A percentile compares a stretch with the other conserved stretches of the same genome.
Conservation (phyloP, 2,113 vertebrate species). For the Entomyzon cyanotis region DNA sequence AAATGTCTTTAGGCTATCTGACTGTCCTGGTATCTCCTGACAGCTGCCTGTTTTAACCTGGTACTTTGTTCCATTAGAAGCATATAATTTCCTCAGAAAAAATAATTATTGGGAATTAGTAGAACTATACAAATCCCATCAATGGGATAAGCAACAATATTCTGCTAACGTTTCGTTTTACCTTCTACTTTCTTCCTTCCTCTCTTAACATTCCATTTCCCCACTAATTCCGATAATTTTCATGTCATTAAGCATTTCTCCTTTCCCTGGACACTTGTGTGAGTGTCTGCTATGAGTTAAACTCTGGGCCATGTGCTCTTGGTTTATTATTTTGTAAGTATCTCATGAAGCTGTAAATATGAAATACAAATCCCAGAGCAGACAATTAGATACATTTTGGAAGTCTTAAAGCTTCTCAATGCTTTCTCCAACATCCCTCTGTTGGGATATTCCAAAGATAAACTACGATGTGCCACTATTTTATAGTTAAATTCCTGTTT, state of each 20-base stretch:
- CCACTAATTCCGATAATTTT: neutral
- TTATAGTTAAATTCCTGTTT: neutral
- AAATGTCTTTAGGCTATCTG: neutral
- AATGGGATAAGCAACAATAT: neutral
- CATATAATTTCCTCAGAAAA: neutral
- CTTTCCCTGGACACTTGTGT: neutral
- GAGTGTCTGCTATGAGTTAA: neutral
- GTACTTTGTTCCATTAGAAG: neutral
- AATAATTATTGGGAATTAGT: neutral
- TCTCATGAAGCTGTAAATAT: neutral
- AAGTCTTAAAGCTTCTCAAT: neutral
- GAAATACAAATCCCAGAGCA: neutral
- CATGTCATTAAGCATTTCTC: neutral
- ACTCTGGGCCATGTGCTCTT: neutral
- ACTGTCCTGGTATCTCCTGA: neutral
- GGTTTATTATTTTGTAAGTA: neutral
- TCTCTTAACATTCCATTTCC: neutral
- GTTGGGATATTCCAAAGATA: neutral
- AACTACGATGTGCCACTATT: neutral
- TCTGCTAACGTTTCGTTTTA: neutral
- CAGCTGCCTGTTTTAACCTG: neutral
- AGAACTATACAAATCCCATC: neutral
- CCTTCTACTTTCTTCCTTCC: neutral
- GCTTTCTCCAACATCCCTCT: neutral
- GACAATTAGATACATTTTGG: neutral